Evolutionary conservation across 2,113 vertebrate species (phyloP), one percentile per base, ranked within the genome.

Genomic region (Catharus bicknelli): DNA sequence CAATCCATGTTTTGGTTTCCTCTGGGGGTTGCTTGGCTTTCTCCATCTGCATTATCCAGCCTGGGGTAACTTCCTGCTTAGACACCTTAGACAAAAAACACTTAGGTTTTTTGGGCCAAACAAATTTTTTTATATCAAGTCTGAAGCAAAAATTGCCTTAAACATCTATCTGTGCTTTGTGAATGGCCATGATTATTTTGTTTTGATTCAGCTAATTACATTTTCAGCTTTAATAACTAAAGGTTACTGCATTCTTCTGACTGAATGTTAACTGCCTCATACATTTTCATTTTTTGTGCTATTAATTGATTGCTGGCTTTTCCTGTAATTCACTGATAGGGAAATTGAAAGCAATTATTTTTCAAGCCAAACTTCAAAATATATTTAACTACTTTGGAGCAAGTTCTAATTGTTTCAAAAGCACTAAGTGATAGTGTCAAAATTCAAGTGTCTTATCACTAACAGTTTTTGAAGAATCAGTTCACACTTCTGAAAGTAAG

Each of bases 201-300:
- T 88, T 95, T 91, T 86, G 45, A 82, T 81, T 95, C 57, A 89
- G 40, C 53, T 92, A 88, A 94, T 91, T 84, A 50, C 4, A n/a
- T 50, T 87, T 83, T 47, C 27, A 83, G 22, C 42, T 22, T 76
- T 51, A 73, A 67, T 83, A 90, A 73, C 53, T 76, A 13, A 67
- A 69, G 30, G 48, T 75, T 34, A 68, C 34, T 57, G 5, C 11
- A 48, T 57, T 87, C 8, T 85, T 68, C 68, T 72, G 69, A 82
- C 69, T 94, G 29, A 92, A 83, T 73, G 20, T 47, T 90, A 95
- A 88, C 68, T 55, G 43, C 57, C 42, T 84, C 83, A 63, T 57
- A 63, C 64, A 64, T 85, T 77, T 36, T 22, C 16, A 11, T 36
- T 51, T 77, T 90, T 51, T 74, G n/a, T 84, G 29, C 25, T 72